phyloP scores from a whole-genome alignment of 2,113 vertebrate species.

The Spea bombifrons region DNA sequence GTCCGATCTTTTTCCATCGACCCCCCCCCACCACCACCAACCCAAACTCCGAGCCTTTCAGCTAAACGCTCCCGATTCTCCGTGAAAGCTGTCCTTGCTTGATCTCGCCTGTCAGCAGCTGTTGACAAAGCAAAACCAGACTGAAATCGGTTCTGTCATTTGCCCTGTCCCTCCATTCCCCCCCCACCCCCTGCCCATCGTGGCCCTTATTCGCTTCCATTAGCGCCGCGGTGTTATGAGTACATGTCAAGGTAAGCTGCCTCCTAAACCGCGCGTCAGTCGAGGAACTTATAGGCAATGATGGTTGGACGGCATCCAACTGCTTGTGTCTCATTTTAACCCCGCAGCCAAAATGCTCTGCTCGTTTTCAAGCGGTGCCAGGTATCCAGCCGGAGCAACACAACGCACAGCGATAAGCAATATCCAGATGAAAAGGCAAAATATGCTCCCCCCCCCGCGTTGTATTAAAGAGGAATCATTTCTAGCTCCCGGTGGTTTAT shows the following conservation, averaged over 20 bases:
- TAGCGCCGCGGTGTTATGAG: slow-evolving; percentile 28
- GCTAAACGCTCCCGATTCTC: neutral
- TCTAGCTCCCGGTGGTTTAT: slow-evolving; percentile 2
- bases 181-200: neutral
- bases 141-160: slow-evolving; percentile 10
- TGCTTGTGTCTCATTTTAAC: slow-evolving; percentile 24
- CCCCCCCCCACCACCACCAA: neutral
- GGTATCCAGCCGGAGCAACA: neutral
- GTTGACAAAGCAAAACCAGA: slow-evolving; percentile 17
- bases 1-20: too few relatives aligned
- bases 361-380: neutral
- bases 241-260: slow-evolving; percentile 29
- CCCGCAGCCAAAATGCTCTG: neutral
- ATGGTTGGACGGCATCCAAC: slow-evolving; percentile 10
- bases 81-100: slow-evolving; percentile 8
- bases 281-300: neutral
- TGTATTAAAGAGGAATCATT: slow-evolving; percentile 8
- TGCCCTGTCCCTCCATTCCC: neutral
- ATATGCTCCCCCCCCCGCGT: neutral
- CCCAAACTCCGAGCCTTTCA: neutral
- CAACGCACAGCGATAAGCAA: neutral
- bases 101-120: slow-evolving; percentile 9
- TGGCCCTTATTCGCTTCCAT: slow-evolving; percentile 38
- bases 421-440: neutral
- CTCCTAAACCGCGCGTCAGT: slow-evolving; percentile 7